A percentile compares a stretch with the other conserved stretches of the same genome.
phyloP scores from a whole-genome alignment of 2,888 invertebrate genomes.

The Agonopterix arenella region DNA sequence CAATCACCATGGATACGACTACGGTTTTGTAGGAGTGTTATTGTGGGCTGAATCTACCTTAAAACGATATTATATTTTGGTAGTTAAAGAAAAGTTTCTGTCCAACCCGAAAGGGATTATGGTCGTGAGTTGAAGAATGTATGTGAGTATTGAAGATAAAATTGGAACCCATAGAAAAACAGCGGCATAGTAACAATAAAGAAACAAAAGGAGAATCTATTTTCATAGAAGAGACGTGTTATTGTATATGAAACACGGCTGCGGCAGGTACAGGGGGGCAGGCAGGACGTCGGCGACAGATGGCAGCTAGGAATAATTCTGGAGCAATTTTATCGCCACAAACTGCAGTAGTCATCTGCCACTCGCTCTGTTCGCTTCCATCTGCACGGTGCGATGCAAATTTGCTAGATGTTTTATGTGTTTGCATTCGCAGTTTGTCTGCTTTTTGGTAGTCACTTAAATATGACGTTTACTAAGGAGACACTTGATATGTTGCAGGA shows the following conservation, averaged over 20 bases:
- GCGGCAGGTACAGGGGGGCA: constrained; percentile 8
- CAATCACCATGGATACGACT: no score
- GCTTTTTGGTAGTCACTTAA: neutral
- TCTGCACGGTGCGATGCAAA: constrained; percentile 18
- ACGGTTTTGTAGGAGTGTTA: no score
- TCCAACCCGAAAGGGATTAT: no score
- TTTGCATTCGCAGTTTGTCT: constrained; percentile 15
- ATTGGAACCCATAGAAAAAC: no score
- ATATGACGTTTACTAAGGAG: neutral
- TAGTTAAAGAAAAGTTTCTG: no score
- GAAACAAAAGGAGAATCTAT: neutral
- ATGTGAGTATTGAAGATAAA: no score
- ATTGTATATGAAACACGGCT: constrained; percentile 1
- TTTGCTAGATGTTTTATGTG: constrained; percentile 32
- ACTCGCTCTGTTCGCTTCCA: constrained; percentile 20
- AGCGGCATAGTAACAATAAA: neutral
- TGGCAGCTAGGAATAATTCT: constrained; percentile 44
- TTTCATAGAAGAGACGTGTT: neutral
- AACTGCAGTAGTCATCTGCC: constrained; percentile 39
- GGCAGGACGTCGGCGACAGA: constrained; percentile 18
- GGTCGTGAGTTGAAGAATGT: no score
- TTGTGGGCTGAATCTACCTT: no score
- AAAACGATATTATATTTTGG: no score
- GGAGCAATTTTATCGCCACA: constrained; percentile 43
- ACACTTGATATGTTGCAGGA: neutral